Evolutionary conservation across 2,888 invertebrate species (phyloP), one percentile per base, ranked within the genome.

Genomic region (Drosophila flavopinicola): DNA sequence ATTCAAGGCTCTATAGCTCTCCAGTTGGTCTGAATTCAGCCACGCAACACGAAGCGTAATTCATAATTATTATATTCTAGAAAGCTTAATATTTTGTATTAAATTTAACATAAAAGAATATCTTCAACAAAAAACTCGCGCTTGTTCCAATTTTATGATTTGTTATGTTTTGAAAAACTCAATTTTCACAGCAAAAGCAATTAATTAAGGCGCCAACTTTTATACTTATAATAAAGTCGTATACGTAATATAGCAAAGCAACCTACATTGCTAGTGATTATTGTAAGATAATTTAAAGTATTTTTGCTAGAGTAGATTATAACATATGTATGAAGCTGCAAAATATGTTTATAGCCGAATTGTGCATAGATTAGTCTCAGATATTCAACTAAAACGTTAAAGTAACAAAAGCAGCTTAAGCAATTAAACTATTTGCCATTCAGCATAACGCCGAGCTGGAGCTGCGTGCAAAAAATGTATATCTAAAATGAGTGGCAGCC

Each of bases 361-460:
- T 10, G 33, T 5, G 1, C 10, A 47, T 49, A 20, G n/a, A n/a
- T n/a, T n/a, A n/a, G n/a, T n/a, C n/a, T n/a, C n/a, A n/a, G n/a
- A n/a, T n/a, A n/a, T n/a, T n/a, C n/a, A n/a, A n/a, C n/a, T n/a
- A n/a, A n/a, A n/a, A n/a, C n/a, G n/a, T n/a, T n/a, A n/a, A n/a
- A n/a, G n/a, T n/a, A n/a, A n/a, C n/a, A n/a, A n/a, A n/a, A n/a
- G n/a, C n/a, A n/a, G 42, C 32, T 37, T 41, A 35, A 58, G 54
- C 64, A 67, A 66, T 74, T 72, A 72, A 68, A 69, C 32, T 54
- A 69, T 63, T 67, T 69, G 64, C 29, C 44, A 45, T 54, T 30
- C 27, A 30, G 30, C 59, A 44, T 10, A 30, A 20, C n/a, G 15
- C 20, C 20, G 20, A 20, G 20, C 11, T 7, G n/a, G n/a, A n/a